phyloP scores from a whole-genome alignment of 2,888 invertebrate species.

The Hyposoter dolosus region DNA sequence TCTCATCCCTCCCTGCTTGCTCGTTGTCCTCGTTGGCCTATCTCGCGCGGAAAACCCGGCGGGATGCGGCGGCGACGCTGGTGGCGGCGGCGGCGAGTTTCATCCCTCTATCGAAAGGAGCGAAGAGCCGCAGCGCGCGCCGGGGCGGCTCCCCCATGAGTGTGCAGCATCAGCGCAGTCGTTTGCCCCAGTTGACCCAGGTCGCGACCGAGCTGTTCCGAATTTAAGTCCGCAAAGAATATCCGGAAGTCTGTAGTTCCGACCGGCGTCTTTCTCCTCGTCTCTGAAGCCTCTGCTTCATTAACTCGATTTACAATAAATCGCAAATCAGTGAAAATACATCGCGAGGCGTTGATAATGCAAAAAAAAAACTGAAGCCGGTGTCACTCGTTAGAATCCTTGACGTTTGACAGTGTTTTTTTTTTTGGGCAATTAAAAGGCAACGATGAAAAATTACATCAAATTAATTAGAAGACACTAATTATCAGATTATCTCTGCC shows the following conservation, averaged over 20 bases:
- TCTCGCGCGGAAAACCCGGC: conserved; percentile 33
- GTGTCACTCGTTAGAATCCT: background rate
- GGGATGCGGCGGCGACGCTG: conserved; percentile 31
- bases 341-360: background rate
- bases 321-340: background rate
- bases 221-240: conserved; percentile 54
- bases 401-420: background rate
- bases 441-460: background rate
- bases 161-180: conserved; percentile 76
- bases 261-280: conserved; percentile 45
- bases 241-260: conserved; percentile 54
- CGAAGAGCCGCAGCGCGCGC: conserved; percentile 72
- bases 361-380: background rate
- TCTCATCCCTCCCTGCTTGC: conserved; percentile 46
- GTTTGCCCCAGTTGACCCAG: conserved; percentile 81
- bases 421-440: background rate
- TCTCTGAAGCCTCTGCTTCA: background rate
- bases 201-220: conserved; percentile 73
- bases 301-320: background rate
- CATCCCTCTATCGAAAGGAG: conserved; percentile 78
- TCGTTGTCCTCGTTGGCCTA: conserved; percentile 23
- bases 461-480: background rate
- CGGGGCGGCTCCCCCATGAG: conserved; percentile 81
- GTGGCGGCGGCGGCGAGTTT: conserved; percentile 63
- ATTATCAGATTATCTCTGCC: background rate